Percentiles rank a stretch among this genome's conserved stretches.
Evolutionary conservation across 2,797 vertebrate species (phyloP).

Genomic region (Neopelma chrysocephalum): DNA sequence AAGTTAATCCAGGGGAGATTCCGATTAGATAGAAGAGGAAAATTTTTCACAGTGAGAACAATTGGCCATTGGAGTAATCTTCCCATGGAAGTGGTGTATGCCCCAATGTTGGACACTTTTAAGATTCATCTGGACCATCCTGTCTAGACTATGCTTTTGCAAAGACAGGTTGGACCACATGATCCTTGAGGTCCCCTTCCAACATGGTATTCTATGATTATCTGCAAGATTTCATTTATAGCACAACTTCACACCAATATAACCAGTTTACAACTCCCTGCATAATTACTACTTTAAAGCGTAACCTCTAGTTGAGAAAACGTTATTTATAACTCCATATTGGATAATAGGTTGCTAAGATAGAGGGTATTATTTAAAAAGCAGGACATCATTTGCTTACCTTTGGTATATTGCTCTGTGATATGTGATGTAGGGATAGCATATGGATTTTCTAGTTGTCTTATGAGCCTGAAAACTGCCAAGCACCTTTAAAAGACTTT

Average conservation of each 20-base stretch:
- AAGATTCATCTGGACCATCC: background rate
- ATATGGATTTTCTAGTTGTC: background rate
- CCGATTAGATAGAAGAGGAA: background rate
- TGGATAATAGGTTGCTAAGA: background rate
- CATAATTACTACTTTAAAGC: background rate
- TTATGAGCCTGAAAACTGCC: background rate
- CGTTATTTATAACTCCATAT: background rate
- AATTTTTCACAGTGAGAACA: background rate
- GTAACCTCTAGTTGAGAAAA: background rate
- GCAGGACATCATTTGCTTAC: background rate
- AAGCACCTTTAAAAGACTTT: background rate
- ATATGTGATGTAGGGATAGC: background rate
- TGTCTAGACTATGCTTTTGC: background rate
- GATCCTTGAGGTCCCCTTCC: background rate
- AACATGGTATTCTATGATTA: background rate
- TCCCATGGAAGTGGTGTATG: background rate
- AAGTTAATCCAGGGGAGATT: background rate
- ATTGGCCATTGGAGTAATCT: background rate
- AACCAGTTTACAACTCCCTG: background rate
- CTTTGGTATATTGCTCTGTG: background rate
- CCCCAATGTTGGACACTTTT: background rate
- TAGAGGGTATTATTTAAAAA: background rate
- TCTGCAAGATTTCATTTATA: background rate
- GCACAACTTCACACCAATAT: background rate
- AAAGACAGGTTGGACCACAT: background rate